Evolutionary conservation across 2,113 vertebrate genomes (phyloP), one percentile per base, ranked within the genome.

Genomic region (Colinus virginianus): DNA sequence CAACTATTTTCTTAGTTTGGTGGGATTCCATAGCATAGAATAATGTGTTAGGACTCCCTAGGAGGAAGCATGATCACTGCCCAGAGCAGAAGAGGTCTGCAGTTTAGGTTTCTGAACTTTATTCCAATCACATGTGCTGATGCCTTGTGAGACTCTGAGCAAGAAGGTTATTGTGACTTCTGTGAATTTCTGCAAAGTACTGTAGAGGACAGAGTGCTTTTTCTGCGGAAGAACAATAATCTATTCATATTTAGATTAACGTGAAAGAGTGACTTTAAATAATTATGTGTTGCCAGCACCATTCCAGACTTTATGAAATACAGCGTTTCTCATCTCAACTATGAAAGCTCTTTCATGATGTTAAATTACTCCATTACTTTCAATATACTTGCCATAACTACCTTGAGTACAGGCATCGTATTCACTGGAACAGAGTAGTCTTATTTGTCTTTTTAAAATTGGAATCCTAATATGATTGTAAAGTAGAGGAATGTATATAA

Each of bases 171-270:
- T 53, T 88, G 46, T 64, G 72, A 84, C 38, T 85, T 22, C 43
- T 83, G 25, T 46, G 51, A 82, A 78, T 77, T 93, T 87, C 84
- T 90, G 56, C 56, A 78, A 28, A 84, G 48, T 28, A 26, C 51
- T 94, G 74, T 5, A 36, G 74, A 71, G n/a, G 77, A 56, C 38
- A 88, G 53, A 84, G 30, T 81, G 51, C 51, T 71, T 90, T 77
- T 93, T 53, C 74, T 64, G 19, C 42, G 40, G 69, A 92, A 78
- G 48, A 36, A 86, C 23, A 64, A 58, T 66, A 72, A 88, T 78
- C 40, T 93, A 12, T 76, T 90, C 11, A 20, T 80, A n/a, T 91
- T 91, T 84, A 81, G 90, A 90, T 86, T 61, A 28, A 6, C 10
- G 17, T 80, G 30, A 51, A 88, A 90, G 51, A 26, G 21, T 51